Conservation (phyloP, 1,140 invertebrate genomes). For the Drosophila bocqueti region DNA sequence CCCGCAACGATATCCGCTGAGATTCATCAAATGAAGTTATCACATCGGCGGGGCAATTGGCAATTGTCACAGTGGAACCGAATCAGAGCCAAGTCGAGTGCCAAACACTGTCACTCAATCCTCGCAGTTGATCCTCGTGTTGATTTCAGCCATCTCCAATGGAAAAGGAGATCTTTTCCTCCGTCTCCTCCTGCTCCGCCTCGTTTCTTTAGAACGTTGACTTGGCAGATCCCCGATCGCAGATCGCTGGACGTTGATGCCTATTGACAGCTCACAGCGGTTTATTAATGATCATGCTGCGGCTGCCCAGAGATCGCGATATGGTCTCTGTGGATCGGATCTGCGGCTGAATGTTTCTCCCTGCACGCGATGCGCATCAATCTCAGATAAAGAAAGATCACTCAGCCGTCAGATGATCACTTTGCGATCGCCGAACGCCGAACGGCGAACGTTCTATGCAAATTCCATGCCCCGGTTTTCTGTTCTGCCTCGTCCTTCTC, state of each 20-base stretch:
- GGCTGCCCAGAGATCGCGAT: conserved; percentile 48
- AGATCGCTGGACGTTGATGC: conserved; percentile 71
- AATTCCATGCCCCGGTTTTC: conserved; percentile 28
- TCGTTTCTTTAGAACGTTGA: not conserved
- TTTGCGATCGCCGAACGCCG: conserved; percentile 30
- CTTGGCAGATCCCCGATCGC: conserved; percentile 36
- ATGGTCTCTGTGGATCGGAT: conserved; percentile 19
- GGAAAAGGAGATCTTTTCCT: conserved; percentile 8
- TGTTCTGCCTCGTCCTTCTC: conserved; percentile 8
- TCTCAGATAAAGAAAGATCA: conserved; percentile 77
- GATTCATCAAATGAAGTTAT: conserved; percentile 65
- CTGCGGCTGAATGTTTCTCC: conserved; percentile 25
- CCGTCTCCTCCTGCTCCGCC: not conserved
- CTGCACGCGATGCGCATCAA: conserved; percentile 78
- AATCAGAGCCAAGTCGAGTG: conserved; percentile 67
- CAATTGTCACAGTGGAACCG: conserved; percentile 68
- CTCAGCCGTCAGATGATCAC: conserved; percentile 69
- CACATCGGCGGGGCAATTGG: conserved; percentile 46
- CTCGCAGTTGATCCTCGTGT: conserved; percentile 43
- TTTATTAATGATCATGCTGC: conserved; percentile 84
- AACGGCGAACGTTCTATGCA: conserved; percentile 47
- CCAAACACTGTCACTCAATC: conserved; percentile 69
- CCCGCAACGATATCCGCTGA: conserved; percentile 41
- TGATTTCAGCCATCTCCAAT: conserved; percentile 36
- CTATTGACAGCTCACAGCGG: conserved; percentile 84